Evolutionary conservation across 2,888 invertebrate genomes (phyloP).

Genomic region (Erebia ligea): DNA sequence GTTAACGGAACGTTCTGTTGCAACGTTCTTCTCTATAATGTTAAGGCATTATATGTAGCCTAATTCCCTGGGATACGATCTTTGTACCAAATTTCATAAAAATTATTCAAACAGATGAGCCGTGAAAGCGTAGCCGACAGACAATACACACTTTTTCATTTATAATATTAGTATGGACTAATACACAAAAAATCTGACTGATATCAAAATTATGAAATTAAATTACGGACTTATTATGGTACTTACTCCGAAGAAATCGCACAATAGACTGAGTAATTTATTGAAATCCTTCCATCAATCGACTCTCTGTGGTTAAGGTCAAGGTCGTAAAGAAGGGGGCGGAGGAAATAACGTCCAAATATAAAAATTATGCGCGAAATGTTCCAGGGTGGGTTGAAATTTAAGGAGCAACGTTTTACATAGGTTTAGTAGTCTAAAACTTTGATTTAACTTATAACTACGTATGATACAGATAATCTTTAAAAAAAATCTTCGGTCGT

Average conservation of each 20-base stretch:
- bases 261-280: conserved; percentile 30
- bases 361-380: conserved; percentile 7
- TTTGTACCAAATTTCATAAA: no score
- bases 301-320: conserved; percentile 33
- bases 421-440: background rate
- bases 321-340: conserved; percentile 25
- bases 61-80: no score
- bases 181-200: background rate
- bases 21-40: no score
- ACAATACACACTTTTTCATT: no score
- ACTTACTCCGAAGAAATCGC: background rate
- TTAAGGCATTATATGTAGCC: no score
- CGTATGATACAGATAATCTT: no score
- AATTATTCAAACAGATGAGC: no score
- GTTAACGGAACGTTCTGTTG: no score
- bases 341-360: conserved; percentile 11
- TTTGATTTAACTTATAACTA: no score
- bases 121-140: no score
- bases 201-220: background rate
- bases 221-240: no score
- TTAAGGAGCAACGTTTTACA: background rate
- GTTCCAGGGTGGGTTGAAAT: background rate
- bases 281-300: conserved; percentile 31
- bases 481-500: no score
- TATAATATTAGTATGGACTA: background rate